These are phyloP conservation scores for Corticium candelabrum DNA, from an alignment of 37 sponge, comb jelly and placozoan species.

Conservation along the genomic window DNA sequence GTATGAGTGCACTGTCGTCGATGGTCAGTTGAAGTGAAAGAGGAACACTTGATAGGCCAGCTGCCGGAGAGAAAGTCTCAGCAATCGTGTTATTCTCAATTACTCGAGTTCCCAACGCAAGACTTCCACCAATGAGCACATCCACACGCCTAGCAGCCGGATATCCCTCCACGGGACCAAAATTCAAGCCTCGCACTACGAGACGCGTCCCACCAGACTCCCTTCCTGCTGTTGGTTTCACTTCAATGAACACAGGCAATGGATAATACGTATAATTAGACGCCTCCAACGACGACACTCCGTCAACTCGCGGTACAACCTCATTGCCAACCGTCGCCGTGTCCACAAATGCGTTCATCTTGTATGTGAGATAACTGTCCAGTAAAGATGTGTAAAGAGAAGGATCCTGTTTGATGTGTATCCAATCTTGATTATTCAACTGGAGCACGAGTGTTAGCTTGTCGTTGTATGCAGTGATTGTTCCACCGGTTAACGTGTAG, in stretches of 20 bases:
- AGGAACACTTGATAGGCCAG: constrained; percentile 5
- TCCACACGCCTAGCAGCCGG: constrained; percentile 55
- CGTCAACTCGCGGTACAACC: constrained; percentile 59
- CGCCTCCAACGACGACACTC: constrained; percentile 51
- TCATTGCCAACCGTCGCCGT: constrained; percentile 74
- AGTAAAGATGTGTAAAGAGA: constrained; percentile 54
- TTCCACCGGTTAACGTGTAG: constrained; percentile 59
- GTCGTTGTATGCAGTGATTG: constrained; percentile 9
- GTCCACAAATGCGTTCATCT: constrained; percentile 65
- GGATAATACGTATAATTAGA: constrained; percentile 55
- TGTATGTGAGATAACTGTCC: constrained; percentile 53
- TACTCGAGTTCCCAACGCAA: constrained; percentile 39
- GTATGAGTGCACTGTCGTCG: constrained; percentile 68
- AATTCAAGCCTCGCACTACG: constrained; percentile 52
- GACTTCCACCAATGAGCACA: constrained; percentile 31
- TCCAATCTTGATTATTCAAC: constrained; percentile 39
- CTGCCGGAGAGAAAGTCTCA: constrained; percentile 39
- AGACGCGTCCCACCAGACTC: constrained; percentile 63
- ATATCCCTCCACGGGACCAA: constrained; percentile 45
- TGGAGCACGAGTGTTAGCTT: constrained; percentile 34
- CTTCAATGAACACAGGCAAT: constrained; percentile 51
- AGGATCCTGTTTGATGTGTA: constrained; percentile 41
- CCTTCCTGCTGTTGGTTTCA: constrained; percentile 68
- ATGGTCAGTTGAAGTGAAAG: constrained; percentile 54
- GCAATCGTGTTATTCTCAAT: constrained; percentile 28